Base-by-base conservation (phyloP, 2,797 vertebrate species). In the Trachurus trachurus region DNA sequence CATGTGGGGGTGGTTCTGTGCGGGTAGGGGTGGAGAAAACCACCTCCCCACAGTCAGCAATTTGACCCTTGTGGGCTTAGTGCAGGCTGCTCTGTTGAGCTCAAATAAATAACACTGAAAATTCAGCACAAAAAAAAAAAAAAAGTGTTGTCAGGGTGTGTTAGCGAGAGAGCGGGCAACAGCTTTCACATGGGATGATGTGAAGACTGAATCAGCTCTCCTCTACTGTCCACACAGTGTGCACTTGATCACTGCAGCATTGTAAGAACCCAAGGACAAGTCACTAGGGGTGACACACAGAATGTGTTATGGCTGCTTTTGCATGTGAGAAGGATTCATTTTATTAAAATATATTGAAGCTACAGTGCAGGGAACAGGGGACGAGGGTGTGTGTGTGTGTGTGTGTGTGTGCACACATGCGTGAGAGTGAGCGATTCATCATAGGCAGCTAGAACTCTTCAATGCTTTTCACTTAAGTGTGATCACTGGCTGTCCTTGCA, bases 201-300 rank as follows among this genome's bases (percentile, higher is more conserved):
- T 81, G 75, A 91, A 67, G 76, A 89, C 90, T 94, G 93, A 94
- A 91, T 93, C 91, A 93, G 88, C 87, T 87, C 74, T 88, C 82
- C 71, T 89, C 75, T 79, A 42, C 81, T 80, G 88, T 91, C 86
- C 84, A 83, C 81, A 78, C 81, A 65, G 74, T 40, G 74, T 22
- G 58, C 59, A 68, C 70, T 83, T 68, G 59, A 88, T 86, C 87
- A 70, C 69, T 77, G 84, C 84, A 75, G 77, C 71, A 65, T 69
- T 54, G 71, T 61, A 56, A 47, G 1, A 53, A 83, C 78, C 66
- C 88, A 81, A 84, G 89, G 87, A 87, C 89, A 81, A 87, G 76
- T 90, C 76, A 81, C 45, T 9, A 31, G 56, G 57, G 76, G 66
- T 78, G 89, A 86, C 78, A 71, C 74, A 26, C 74, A 68, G 60